These are phyloP conservation scores for Streptopelia turtur DNA, from an alignment of 2,797 vertebrate genomes.

Conservation along the genomic window DNA sequence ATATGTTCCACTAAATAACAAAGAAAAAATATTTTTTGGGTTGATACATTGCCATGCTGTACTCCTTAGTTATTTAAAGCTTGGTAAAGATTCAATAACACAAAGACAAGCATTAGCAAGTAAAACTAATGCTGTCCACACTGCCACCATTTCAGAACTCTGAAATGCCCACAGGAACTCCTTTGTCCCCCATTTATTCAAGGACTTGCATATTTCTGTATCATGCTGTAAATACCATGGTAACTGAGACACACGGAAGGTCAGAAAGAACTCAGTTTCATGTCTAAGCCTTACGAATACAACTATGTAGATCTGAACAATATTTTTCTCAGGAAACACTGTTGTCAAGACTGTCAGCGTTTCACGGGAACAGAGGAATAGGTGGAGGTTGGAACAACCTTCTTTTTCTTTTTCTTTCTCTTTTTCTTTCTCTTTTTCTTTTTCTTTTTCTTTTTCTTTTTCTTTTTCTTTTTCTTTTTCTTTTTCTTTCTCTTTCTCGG, in stretches of 20 bases:
- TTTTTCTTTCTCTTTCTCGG: no score
- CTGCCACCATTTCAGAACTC: not conserved
- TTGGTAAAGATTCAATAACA: not conserved
- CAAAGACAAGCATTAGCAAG: not conserved
- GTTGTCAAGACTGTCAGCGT: not conserved
- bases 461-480: no score
- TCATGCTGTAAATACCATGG: not conserved
- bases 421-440: no score
- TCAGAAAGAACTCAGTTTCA: not conserved
- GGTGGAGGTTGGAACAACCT: rapidly evolving
- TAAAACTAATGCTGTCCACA: not conserved
- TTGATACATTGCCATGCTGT: not conserved
- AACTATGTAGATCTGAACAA: not conserved
- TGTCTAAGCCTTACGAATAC: not conserved
- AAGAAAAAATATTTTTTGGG: not conserved
- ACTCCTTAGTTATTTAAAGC: not conserved
- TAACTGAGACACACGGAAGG: not conserved
- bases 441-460: no score
- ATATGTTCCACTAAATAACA: not conserved
- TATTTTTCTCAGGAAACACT: not conserved
- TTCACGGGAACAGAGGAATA: not conserved
- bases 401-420: no score
- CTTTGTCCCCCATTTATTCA: not conserved
- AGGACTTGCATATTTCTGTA: not conserved
- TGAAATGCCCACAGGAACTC: not conserved